A percentile compares a stretch with the other conserved stretches of the same genome.
Conservation (phyloP, 1,140 invertebrate genomes). For the Ctenoplectra terminalis region DNA sequence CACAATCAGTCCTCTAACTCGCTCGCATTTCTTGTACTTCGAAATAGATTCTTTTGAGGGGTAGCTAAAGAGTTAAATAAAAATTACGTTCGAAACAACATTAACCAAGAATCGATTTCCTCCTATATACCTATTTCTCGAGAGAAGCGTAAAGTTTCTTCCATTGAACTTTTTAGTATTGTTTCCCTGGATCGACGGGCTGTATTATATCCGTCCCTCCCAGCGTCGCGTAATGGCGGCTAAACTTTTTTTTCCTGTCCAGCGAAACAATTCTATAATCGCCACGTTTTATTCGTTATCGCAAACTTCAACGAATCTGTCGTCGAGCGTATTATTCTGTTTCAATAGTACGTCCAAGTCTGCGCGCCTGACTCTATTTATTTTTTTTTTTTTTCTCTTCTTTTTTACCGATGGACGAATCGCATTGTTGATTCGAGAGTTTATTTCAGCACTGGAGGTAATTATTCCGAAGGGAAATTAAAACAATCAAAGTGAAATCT, state of each 20-base stretch:
- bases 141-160: background rate
- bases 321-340: background rate
- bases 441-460: too few species aligned
- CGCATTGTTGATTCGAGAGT: background rate
- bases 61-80: too few species aligned
- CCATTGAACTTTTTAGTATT: background rate
- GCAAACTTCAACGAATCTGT: background rate
- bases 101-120: background rate
- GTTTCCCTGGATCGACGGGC: background rate
- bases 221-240: background rate
- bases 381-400: too few species aligned
- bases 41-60: too few species aligned
- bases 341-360: background rate
- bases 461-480: too few species aligned
- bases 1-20: too few species aligned
- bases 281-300: background rate
- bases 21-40: too few species aligned
- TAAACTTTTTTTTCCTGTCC: background rate
- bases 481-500: too few species aligned
- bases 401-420: background rate
- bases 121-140: too few species aligned
- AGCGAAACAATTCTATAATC: background rate
- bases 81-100: too few species aligned
- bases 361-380: background rate
- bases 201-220: background rate